Conservation (phyloP, 2,113 vertebrate genomes). For the Leiothrix lutea region DNA sequence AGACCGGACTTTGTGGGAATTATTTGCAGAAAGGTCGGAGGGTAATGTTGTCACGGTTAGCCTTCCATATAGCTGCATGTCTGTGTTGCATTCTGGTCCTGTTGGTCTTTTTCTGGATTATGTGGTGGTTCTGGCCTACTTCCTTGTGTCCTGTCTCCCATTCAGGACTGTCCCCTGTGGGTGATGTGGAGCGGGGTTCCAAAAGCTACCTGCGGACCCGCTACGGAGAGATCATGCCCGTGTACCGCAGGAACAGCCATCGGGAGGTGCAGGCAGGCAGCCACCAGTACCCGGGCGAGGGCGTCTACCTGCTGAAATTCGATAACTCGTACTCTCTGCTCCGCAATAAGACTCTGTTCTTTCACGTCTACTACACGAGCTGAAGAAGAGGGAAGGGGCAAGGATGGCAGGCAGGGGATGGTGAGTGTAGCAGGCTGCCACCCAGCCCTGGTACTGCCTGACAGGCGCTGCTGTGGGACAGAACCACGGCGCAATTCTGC, state of each 20-base stretch:
- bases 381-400: slow-evolving; percentile 40
- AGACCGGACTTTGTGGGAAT: background rate
- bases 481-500: slow-evolving; percentile 21
- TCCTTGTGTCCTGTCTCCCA: background rate
- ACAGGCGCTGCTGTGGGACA: background rate
- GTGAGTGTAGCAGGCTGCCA: slow-evolving; percentile 48
- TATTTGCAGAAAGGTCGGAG: background rate
- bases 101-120: background rate
- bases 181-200: slow-evolving; percentile 92
- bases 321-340: slow-evolving; percentile 98
- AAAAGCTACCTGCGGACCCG: slow-evolving; percentile 80
- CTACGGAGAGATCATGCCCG: slow-evolving; percentile 88
- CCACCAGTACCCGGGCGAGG: slow-evolving; percentile 94
- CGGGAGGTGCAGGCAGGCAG: slow-evolving; percentile 88
- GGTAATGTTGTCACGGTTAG: background rate
- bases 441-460: background rate
- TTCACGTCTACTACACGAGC: slow-evolving; percentile 91
- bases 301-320: slow-evolving; percentile 95
- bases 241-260: slow-evolving; percentile 95
- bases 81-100: background rate
- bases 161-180: slow-evolving; percentile 82
- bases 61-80: background rate
- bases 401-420: background rate
- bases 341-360: slow-evolving; percentile 97
- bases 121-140: background rate